Evolutionary conservation across 2,888 invertebrate species (phyloP).

Genomic region (Polietes domitor): DNA sequence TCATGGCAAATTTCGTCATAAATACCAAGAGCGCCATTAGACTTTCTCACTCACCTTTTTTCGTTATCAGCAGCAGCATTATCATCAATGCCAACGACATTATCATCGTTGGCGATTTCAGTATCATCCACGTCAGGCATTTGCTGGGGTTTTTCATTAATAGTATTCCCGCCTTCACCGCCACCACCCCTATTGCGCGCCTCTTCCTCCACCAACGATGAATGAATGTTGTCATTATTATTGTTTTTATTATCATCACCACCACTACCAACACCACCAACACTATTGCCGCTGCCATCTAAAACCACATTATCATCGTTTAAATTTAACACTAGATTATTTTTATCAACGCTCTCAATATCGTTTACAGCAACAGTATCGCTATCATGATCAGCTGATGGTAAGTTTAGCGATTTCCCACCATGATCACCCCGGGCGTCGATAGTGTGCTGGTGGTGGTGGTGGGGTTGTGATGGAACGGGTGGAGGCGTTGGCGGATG

Average conservation of each 20-base stretch:
- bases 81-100: slow-evolving; percentile 13
- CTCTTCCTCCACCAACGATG: slow-evolving; percentile 32
- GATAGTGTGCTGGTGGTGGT: too few relatives aligned
- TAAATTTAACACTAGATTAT: slow-evolving; percentile 2
- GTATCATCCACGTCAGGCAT: slow-evolving; percentile 44
- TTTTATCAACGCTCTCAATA: slow-evolving; percentile 34
- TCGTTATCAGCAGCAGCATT: slow-evolving; percentile 30
- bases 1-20: slow-evolving; percentile 8
- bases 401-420: not conserved
- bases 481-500: not conserved
- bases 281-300: slow-evolving; percentile 36
- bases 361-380: not conserved
- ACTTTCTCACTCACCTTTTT: not conserved
- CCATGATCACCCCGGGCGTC: too few relatives aligned
- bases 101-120: not conserved
- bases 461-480: too few relatives aligned
- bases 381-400: not conserved
- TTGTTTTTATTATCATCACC: not conserved
- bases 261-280: not conserved
- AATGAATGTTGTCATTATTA: slow-evolving; percentile 37
- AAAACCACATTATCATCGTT: slow-evolving; percentile 42
- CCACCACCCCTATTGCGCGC: not conserved
- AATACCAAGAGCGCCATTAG: not conserved
- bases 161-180: not conserved
- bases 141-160: slow-evolving; percentile 22